Conservation (phyloP, 2,113 vertebrate species). For the Malurus alboscapulatus region DNA sequence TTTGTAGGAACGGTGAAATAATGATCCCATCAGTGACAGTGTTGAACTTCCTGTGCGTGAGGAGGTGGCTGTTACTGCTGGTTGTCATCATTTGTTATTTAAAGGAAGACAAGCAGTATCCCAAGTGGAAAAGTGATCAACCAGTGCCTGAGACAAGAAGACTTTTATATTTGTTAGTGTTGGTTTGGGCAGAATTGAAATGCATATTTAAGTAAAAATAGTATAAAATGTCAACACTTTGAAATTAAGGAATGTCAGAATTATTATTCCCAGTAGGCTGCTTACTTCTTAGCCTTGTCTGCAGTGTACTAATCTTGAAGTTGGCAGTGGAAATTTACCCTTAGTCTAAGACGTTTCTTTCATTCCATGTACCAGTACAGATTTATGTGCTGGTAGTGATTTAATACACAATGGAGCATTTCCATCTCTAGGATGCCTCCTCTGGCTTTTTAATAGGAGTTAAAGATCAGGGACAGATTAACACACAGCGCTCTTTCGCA, state of each 20-base stretch:
- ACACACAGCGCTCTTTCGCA: background rate
- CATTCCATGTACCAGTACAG: background rate
- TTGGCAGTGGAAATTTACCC: background rate
- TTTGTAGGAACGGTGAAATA: background rate
- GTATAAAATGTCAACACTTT: background rate
- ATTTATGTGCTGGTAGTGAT: background rate
- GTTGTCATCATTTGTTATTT: background rate
- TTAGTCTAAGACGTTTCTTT: background rate
- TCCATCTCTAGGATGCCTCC: background rate
- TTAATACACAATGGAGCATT: background rate
- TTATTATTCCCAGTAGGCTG: background rate
- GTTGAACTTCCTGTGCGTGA: background rate
- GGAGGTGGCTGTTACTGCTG: background rate
- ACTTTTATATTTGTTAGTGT: background rate
- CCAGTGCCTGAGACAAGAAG: background rate
- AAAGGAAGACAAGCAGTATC: background rate
- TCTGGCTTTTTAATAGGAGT: background rate
- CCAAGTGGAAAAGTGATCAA: background rate
- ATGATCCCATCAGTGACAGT: background rate
- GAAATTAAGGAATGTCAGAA: background rate
- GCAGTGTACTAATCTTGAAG: background rate
- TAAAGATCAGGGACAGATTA: background rate
- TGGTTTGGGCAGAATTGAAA: background rate
- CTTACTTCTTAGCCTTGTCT: background rate
- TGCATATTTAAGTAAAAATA: background rate